A percentile compares a stretch with the other conserved stretches of the same genome.
phyloP scores from a whole-genome alignment of 2,113 vertebrate species.

The Melierax canorus region DNA sequence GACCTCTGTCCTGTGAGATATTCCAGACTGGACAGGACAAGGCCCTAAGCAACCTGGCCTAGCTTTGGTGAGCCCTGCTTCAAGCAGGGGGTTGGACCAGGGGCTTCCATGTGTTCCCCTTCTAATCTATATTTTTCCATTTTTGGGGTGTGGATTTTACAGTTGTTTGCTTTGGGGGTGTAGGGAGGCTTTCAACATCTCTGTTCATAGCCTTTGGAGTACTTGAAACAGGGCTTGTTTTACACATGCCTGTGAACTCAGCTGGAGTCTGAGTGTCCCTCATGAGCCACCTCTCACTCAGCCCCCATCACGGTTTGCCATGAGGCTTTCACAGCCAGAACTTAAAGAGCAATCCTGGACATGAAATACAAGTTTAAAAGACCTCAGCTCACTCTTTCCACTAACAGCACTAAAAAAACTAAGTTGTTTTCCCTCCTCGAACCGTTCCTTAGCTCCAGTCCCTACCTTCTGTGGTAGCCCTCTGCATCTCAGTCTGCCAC shows the following conservation, averaged over 20 bases:
- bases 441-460: neutral
- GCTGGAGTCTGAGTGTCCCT: neutral
- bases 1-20: neutral
- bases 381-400: neutral
- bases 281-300: neutral
- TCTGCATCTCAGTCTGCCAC: neutral
- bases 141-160: neutral
- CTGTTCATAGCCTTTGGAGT: neutral
- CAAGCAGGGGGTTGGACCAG: neutral
- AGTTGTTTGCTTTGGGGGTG: neutral
- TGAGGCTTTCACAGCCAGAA: neutral
- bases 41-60: neutral
- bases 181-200: neutral
- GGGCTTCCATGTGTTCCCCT: neutral
- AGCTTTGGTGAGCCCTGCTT: neutral
- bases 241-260: neutral
- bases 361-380: neutral
- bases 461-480: neutral
- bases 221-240: neutral
- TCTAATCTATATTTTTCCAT: neutral
- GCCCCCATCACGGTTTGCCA: neutral
- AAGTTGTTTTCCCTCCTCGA: neutral
- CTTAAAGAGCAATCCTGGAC: neutral
- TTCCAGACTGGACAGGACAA: neutral
- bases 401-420: accelerated